phyloP scores from a whole-genome alignment of 1,140 invertebrate genomes.

The Calliphora vicina region DNA sequence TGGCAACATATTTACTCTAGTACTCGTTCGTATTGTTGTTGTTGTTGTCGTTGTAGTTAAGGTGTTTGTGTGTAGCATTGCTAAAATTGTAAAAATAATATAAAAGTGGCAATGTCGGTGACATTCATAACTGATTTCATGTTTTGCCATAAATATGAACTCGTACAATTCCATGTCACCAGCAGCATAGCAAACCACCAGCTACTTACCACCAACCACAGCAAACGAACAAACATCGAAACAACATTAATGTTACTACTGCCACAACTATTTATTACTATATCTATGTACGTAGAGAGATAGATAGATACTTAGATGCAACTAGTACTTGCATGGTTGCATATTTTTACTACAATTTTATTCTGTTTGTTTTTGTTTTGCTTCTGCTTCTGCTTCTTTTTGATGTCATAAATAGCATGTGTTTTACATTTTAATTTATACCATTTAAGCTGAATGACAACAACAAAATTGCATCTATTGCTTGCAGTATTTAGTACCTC shows the following conservation, averaged over 20 bases:
- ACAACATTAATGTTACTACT: no score
- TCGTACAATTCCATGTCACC: neutral
- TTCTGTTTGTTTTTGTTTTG: no score
- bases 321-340: no score
- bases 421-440: slow-evolving; percentile 2
- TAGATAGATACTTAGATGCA: no score
- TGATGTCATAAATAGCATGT: neutral
- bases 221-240: neutral
- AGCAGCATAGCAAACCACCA: neutral
- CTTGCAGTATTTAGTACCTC: neutral
- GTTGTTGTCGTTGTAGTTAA: no score
- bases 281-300: no score
- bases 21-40: no score
- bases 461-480: neutral
- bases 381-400: no score
- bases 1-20: neutral
- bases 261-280: no score
- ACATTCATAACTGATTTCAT: slow-evolving; percentile 35
- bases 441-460: neutral
- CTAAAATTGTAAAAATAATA: neutral
- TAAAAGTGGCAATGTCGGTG: slow-evolving; percentile 26
- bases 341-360: no score
- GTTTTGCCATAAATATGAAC: slow-evolving; percentile 20
- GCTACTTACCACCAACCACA: neutral
- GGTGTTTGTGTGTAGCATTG: neutral